Conservation (phyloP, 2,797 vertebrate genomes). For the Numenius phaeopus region DNA sequence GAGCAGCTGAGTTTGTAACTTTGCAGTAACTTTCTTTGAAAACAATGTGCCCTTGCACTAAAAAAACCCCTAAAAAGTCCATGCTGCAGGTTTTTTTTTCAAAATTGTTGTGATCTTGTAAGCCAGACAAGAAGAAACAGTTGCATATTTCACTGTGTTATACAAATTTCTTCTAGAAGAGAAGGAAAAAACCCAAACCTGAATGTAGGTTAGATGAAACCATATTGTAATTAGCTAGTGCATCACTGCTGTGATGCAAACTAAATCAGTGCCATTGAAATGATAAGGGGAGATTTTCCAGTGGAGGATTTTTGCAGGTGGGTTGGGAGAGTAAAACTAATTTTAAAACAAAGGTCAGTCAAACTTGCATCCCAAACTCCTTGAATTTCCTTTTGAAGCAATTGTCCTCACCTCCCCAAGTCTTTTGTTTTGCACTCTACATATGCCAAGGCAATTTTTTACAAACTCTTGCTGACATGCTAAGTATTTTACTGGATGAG, state of each 20-base stretch:
- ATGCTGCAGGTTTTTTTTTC: background rate
- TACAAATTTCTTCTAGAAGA: background rate
- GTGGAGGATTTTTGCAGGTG: background rate
- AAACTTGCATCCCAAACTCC: background rate
- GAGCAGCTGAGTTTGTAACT: background rate
- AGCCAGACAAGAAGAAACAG: background rate
- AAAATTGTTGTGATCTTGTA: background rate
- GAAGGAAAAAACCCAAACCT: background rate
- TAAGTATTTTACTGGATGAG: background rate
- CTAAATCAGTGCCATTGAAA: background rate
- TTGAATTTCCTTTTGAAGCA: background rate
- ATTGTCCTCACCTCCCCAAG: background rate
- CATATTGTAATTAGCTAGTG: background rate
- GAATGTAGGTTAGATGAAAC: slow-evolving; percentile 1
- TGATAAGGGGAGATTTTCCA: background rate
- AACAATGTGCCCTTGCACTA: background rate
- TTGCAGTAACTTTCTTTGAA: background rate
- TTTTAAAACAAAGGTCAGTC: background rate
- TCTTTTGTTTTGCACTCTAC: background rate
- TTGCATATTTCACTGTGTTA: background rate
- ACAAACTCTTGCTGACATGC: background rate
- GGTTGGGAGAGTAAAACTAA: background rate
- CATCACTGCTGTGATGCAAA: background rate
- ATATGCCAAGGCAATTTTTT: background rate
- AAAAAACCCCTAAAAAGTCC: background rate